These are phyloP conservation scores for Gambusia holbrooki DNA, from an alignment of 2,113 vertebrate genomes.

Conservation along the genomic window DNA sequence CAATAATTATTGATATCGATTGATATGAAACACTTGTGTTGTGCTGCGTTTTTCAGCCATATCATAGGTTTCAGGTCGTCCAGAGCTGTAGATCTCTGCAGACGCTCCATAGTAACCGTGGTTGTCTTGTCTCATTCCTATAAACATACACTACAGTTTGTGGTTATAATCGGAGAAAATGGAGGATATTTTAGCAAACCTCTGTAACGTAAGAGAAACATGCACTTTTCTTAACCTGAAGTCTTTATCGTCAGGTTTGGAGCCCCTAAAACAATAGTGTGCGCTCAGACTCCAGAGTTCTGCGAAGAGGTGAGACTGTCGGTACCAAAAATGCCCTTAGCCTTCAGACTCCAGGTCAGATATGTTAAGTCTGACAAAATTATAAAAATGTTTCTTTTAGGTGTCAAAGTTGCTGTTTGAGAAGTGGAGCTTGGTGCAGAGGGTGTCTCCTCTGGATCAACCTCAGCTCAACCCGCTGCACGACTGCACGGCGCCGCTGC, in stretches of 20 bases:
- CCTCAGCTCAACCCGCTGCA: conserved; percentile 74
- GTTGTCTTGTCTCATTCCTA: too few relatives aligned
- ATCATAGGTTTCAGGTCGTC: too few relatives aligned
- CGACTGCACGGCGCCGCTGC: conserved; percentile 66
- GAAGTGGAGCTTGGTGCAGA: conserved; percentile 83
- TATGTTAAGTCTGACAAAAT: neutral
- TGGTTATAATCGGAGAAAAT: too few relatives aligned
- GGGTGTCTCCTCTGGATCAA: conserved; percentile 76
- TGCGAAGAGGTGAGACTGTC: conserved; percentile 85
- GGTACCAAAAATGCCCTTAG: neutral
- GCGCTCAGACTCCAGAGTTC: conserved; percentile 82
- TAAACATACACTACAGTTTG: too few relatives aligned
- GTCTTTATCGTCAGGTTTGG: conserved; percentile 82
- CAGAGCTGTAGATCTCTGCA: too few relatives aligned
- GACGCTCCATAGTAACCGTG: too few relatives aligned
- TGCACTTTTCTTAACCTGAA: neutral
- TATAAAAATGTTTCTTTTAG: conserved; percentile 51
- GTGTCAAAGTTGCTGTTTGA: conserved; percentile 82
- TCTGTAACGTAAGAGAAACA: neutral
- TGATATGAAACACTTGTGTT: too few relatives aligned
- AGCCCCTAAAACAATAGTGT: conserved; percentile 83
- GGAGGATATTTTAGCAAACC: too few relatives aligned
- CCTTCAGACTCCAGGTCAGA: neutral
- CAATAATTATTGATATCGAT: too few relatives aligned
- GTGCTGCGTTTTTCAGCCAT: too few relatives aligned